Base-by-base conservation (phyloP, 2,113 vertebrate species). In the Gavia stellata region DNA sequence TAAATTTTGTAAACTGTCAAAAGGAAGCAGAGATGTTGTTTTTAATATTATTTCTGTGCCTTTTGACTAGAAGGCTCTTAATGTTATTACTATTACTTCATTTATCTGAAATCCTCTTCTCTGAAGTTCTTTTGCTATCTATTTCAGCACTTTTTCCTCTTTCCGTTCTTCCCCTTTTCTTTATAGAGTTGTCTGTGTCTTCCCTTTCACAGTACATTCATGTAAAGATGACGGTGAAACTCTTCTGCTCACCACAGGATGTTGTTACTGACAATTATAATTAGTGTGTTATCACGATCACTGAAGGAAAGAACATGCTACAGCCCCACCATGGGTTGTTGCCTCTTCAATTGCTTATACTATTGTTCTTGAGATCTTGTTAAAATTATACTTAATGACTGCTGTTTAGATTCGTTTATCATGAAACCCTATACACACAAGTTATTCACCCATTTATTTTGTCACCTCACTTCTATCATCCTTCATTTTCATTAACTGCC, bases 301-400 rank as follows among this genome's bases (percentile, higher is more conserved):
- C 90, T 91, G 91, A 81, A 90, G 93, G 91, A 47, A 92, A 90
- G 75, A 96, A 94, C 90, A 58, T 18, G 71, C 93, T 96, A 80
- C 95, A 92, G 94, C 77, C 94, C 95, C 95, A 96, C 96, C 85
- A 96, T 92, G 96, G 95, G 70, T 88, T 97, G 96, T 97, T 97
- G 96, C 97, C 96, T 96, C 95, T 97, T 90, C 97, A 97, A 97
- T 96, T 97, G 89, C 94, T 97, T 94, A 93, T 88, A 83, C 84
- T 83, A 80, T 90, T 97, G 93, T 94, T 97, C 93, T 74, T 96
- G 96, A 97, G 90, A 83, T 87, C 95, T 95, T 97, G 97, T 97
- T 97, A 96, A 96, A 97, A 88, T 97, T 92, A 97, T 90, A 74
- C 77, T 84, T 92, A 97, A 96, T 96, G 95, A 97, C 90, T 96